phyloP scores from a whole-genome alignment of 1,140 invertebrate genomes.

The Pachypsylla venusta region DNA sequence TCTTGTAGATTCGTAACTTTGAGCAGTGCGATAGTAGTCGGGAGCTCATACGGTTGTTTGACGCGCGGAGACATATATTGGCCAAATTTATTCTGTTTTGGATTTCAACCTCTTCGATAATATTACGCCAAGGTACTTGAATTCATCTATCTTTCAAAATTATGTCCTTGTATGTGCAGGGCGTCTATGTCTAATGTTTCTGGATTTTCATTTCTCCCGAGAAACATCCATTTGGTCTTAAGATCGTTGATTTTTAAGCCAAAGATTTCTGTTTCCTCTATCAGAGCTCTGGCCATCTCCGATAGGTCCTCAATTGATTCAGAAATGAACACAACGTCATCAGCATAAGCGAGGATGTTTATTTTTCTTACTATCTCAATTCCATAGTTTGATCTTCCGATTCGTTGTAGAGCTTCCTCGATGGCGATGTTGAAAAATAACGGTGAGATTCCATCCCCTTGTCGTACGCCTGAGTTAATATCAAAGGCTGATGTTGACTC shows the following conservation, averaged over 20 bases:
- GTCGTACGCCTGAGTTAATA: conserved; percentile 7
- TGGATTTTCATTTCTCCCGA: not conserved
- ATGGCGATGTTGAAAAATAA: conserved; percentile 11
- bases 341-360: conserved; percentile 10
- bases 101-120: not conserved
- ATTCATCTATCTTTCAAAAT: too few species aligned
- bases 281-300: not conserved
- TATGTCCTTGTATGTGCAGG: too few species aligned
- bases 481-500: not conserved
- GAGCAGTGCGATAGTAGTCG: not conserved
- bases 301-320: conserved; percentile 1
- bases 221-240: conserved; percentile 5
- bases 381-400: not conserved
- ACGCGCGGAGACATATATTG: not conserved
- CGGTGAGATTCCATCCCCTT: conserved; percentile 12
- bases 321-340: conserved; percentile 7
- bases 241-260: conserved; percentile 11
- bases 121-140: not conserved
- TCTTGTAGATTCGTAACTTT: not conserved
- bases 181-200: too few species aligned
- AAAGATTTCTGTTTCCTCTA: not conserved
- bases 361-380: conserved; percentile 8
- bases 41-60: not conserved
- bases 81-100: not conserved
- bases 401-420: conserved; percentile 9